Percentiles rank a stretch among this genome's conserved stretches.
These are phyloP conservation scores for Agrilus cyanescens DNA, from an alignment of 2,888 invertebrate species.

Conservation along the genomic window DNA sequence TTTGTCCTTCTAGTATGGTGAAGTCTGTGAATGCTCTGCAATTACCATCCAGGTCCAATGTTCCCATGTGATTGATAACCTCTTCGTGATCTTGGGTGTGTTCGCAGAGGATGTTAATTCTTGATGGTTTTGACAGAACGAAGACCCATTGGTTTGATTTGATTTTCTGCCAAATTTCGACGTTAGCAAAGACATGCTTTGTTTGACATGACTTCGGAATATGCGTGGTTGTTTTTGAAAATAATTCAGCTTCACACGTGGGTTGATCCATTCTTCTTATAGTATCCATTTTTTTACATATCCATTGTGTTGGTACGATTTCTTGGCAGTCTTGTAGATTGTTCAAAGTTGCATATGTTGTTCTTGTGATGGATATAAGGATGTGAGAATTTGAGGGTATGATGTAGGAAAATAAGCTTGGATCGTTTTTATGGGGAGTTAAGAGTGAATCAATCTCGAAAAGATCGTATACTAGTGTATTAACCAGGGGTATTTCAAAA, in stretches of 20 bases:
- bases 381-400: neutral
- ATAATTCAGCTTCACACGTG: neutral
- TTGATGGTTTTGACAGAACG: neutral
- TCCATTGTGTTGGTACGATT: no score
- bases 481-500: neutral
- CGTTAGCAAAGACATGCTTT: neutral
- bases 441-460: neutral
- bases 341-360: neutral
- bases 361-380: constrained; percentile 1
- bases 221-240: neutral
- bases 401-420: neutral
- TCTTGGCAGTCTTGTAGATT: neutral
- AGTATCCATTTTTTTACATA: no score
- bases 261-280: no score
- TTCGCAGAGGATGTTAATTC: neutral
- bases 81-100: neutral
- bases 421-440: neutral
- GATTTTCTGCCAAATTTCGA: neutral
- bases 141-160: neutral
- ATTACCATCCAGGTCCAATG: no score
- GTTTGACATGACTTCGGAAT: neutral
- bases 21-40: no score
- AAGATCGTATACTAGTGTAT: neutral
- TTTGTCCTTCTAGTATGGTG: neutral
- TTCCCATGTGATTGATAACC: no score